Conservation (phyloP, 2,113 vertebrate genomes). For the Nymphicus hollandicus region DNA sequence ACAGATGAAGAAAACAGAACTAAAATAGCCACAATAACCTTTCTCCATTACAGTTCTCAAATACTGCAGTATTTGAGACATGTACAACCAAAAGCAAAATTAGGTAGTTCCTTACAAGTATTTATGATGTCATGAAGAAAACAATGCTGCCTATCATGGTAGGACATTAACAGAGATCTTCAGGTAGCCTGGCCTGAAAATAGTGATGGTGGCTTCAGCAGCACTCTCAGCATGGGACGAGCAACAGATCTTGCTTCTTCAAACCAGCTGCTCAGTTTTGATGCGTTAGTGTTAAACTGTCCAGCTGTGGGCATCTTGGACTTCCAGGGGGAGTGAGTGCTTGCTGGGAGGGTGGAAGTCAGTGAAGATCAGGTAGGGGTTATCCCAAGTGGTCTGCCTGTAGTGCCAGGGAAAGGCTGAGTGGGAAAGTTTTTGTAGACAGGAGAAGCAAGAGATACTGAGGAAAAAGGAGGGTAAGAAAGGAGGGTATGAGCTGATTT, state of each 20-base stretch:
- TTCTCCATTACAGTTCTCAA: not conserved
- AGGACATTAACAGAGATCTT: not conserved
- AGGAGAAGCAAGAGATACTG: not conserved
- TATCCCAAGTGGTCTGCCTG: not conserved
- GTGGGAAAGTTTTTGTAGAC: not conserved
- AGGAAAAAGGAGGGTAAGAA: not conserved
- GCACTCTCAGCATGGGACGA: not conserved
- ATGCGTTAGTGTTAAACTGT: not conserved
- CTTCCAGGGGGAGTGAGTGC: not conserved
- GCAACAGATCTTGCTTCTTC: not conserved
- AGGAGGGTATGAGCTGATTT: not conserved
- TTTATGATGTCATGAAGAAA: not conserved
- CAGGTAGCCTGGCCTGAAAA: not conserved
- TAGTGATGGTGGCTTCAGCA: not conserved
- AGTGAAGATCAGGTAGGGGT: not conserved
- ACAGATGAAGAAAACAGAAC: conserved; percentile 28
- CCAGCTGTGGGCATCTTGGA: not conserved
- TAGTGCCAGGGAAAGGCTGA: not conserved
- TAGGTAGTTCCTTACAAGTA: not conserved
- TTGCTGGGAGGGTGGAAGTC: not conserved
- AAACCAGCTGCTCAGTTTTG: not conserved
- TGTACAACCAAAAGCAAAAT: not conserved
- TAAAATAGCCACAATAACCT: conserved; percentile 19
- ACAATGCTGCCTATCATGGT: not conserved
- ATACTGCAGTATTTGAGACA: not conserved